These are phyloP conservation scores for Bucorvus abyssinicus DNA, from an alignment of 2,797 vertebrate species.

Conservation along the genomic window DNA sequence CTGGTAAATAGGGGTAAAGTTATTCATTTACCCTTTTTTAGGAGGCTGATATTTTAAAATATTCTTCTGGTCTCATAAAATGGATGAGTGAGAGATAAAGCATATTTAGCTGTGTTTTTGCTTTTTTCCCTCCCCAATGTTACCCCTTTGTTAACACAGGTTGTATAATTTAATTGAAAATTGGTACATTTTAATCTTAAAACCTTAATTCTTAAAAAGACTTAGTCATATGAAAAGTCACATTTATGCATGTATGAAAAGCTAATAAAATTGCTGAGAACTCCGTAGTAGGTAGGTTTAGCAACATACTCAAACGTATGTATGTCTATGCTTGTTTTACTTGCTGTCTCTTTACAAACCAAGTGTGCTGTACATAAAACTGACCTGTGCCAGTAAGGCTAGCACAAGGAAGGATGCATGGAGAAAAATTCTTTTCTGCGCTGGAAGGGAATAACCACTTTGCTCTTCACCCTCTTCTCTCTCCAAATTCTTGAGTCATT, in stretches of 20 bases:
- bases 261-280: neutral
- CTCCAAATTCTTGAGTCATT: neutral
- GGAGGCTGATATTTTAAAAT: neutral
- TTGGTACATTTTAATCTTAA: neutral
- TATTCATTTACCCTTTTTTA: neutral
- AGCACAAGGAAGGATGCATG: neutral
- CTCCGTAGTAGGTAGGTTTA: neutral
- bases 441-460: neutral
- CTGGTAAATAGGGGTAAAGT: neutral
- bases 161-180: neutral
- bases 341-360: neutral
- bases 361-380: neutral
- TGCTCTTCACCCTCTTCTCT: neutral
- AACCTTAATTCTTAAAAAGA: neutral
- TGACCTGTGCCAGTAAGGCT: neutral
- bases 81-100: neutral
- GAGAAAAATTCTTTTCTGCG: neutral
- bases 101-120: neutral
- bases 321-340: neutral
- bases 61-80: neutral
- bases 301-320: neutral
- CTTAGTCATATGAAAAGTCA: neutral
- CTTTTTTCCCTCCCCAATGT: neutral
- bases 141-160: neutral
- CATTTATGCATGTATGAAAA: neutral